Base-by-base conservation (phyloP, 2,888 invertebrate genomes). In the Drosophila mettleri region DNA sequence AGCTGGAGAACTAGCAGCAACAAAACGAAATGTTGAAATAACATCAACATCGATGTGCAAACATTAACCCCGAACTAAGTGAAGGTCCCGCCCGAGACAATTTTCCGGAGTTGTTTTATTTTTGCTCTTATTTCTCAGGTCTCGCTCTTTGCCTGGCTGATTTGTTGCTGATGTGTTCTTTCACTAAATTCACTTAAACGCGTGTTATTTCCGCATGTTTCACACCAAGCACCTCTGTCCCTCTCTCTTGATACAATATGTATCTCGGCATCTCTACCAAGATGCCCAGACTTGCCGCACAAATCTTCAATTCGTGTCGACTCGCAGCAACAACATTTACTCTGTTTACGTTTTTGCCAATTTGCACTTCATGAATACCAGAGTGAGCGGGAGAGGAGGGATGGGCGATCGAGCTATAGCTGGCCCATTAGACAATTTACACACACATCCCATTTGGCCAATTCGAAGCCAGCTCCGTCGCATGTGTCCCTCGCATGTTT, bases 111-210 rank as follows among this genome's bases (percentile, higher is more conserved):
- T 33, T 43, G 51, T 68, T 62, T 75, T 64, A 41, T 55, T 54
- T 64, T 61, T 69, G 55, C 51, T 43, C 58, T 52, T 46, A 39
- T 6, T 64, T 18, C 41, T 39, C 31, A 22, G 55, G 14, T 53
- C 49, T 10, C 45, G 27, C 29, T 12, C 8, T 10, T 18, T 18
- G 5, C 39, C 10, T 8, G 34, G 6, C n/a, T 84, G 85, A 84
- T 86, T 86, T 84, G 76, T 78, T 76, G 87, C 79, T 74, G 83
- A 84, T 84, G 77, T 81, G 82, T 86, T 84, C 83, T 86, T 84
- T 84, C 83, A 84, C 70, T 86, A 86, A 86, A 84, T 79, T 84
- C 83, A 84, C 87, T 84, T 84, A 86, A 84, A 86, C 74, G 74
- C 79, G 53, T 84, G 83, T 86, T 84, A 84, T 79, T 84, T 86